These are phyloP conservation scores for Plagodis dolabraria DNA, from an alignment of 2,888 invertebrate species.

Conservation along the genomic window DNA sequence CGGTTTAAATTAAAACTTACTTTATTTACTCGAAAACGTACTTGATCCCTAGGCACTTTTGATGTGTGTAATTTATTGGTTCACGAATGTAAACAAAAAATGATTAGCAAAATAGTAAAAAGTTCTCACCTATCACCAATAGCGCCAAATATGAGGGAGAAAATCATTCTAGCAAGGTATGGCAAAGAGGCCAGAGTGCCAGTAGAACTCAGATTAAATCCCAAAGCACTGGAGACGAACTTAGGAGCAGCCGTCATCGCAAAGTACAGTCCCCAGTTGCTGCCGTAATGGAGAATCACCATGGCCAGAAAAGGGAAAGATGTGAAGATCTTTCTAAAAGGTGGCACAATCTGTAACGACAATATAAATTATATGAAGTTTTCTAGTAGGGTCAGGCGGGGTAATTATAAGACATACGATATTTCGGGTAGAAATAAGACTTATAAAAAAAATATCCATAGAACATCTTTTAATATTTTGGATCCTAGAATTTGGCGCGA, in stretches of 20 bases:
- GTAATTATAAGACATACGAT: too few species aligned
- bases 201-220: constrained; percentile 89
- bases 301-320: constrained; percentile 89
- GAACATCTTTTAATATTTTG: too few species aligned
- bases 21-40: too few species aligned
- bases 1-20: too few species aligned
- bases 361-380: neutral
- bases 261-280: constrained; percentile 90
- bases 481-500: too few species aligned
- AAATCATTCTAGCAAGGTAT: constrained; percentile 88
- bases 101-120: too few species aligned
- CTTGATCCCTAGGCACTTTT: too few species aligned
- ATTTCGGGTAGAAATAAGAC: too few species aligned
- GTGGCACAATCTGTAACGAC: constrained; percentile 84
- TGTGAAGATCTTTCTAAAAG: constrained; percentile 85
- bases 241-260: constrained; percentile 90
- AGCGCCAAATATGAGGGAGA: constrained; percentile 89
- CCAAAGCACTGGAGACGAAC: constrained; percentile 89
- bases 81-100: too few species aligned
- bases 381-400: too few species aligned
- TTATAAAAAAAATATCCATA: too few species aligned
- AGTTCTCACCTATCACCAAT: constrained; percentile 85
- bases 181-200: constrained; percentile 89
- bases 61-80: too few species aligned
- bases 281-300: constrained; percentile 89